A percentile compares a stretch with the other conserved stretches of the same genome.
These are phyloP conservation scores for Drosophila diplacantha DNA, from an alignment of 2,888 invertebrate species.

Conservation along the genomic window DNA sequence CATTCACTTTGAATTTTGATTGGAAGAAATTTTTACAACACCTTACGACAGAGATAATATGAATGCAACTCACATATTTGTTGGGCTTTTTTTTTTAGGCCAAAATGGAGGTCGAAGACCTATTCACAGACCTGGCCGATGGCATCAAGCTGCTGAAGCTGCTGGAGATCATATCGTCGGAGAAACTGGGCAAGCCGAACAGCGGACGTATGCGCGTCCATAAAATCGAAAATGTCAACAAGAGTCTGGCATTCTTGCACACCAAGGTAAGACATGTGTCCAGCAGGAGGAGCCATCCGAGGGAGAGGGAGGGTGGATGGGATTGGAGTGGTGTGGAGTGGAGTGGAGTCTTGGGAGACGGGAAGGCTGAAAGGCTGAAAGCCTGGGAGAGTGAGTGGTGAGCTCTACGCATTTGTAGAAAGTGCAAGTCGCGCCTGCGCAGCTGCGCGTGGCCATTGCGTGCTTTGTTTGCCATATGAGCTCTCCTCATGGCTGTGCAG, in stretches of 20 bases:
- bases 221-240: constrained; percentile 99
- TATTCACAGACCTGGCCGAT: constrained; percentile 97
- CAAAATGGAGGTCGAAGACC: constrained; percentile 97
- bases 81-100: constrained; percentile 81
- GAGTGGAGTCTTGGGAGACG: background rate
- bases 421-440: constrained; percentile 68
- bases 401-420: constrained; percentile 67
- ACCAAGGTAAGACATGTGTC: constrained; percentile 85
- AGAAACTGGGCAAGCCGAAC: constrained; percentile 97
- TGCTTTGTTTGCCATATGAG: constrained; percentile 68
- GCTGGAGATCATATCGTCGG: constrained; percentile 98
- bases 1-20: constrained; percentile 21
- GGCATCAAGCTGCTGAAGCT: constrained; percentile 94
- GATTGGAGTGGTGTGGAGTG: constrained; percentile 2
- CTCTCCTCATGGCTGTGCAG: constrained; percentile 6
- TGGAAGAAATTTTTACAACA: constrained; percentile 12
- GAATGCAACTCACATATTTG: constrained; percentile 23
- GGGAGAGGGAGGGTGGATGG: constrained; percentile 5
- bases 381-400: constrained; percentile 8
- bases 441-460: constrained; percentile 69
- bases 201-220: constrained; percentile 97
- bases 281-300: constrained; percentile 10
- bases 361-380: background rate
- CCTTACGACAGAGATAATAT: background rate
- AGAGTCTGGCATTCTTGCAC: constrained; percentile 95